phyloP scores from a whole-genome alignment of 1,140 invertebrate species.

The Caenorhabditis remanei region DNA sequence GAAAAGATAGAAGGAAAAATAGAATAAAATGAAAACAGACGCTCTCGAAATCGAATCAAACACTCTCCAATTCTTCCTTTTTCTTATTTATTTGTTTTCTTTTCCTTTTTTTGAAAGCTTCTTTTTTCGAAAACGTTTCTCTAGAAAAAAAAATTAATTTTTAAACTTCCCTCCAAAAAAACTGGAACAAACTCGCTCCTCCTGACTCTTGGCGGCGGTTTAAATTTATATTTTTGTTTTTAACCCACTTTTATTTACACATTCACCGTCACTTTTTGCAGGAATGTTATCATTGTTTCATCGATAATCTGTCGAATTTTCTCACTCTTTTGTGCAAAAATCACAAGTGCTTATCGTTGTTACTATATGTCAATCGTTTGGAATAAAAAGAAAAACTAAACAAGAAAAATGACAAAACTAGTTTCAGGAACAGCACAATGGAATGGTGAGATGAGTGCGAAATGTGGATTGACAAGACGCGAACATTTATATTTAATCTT shows the following conservation, averaged over 20 bases:
- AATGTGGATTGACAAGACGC: conserved; percentile 43
- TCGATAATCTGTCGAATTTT: not conserved
- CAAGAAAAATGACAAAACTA: not conserved
- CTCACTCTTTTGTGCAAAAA: not conserved
- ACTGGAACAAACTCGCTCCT: too few species aligned
- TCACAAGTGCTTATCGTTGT: not conserved
- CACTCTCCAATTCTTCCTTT: not conserved
- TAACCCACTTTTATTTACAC: not conserved
- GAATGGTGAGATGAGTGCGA: conserved; percentile 55
- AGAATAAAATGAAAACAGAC: not conserved
- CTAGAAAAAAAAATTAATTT: too few species aligned
- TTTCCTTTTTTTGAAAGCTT: not conserved
- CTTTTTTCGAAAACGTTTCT: not conserved
- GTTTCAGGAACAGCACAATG: conserved; percentile 30
- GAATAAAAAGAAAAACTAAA: not conserved
- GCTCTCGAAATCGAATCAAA: conserved; percentile 9
- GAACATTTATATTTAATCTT: conserved; percentile 48
- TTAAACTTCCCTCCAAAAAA: too few species aligned
- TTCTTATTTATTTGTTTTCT: conserved; percentile 12
- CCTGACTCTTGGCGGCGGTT: not conserved
- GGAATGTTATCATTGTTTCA: not conserved
- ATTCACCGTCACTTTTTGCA: not conserved
- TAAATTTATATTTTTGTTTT: not conserved
- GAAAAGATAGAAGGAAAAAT: not conserved
- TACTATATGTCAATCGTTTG: too few species aligned